Evolutionary conservation across 1,140 invertebrate species (phyloP), one percentile per base, ranked within the genome.

Genomic region (Chelonus insularis): DNA sequence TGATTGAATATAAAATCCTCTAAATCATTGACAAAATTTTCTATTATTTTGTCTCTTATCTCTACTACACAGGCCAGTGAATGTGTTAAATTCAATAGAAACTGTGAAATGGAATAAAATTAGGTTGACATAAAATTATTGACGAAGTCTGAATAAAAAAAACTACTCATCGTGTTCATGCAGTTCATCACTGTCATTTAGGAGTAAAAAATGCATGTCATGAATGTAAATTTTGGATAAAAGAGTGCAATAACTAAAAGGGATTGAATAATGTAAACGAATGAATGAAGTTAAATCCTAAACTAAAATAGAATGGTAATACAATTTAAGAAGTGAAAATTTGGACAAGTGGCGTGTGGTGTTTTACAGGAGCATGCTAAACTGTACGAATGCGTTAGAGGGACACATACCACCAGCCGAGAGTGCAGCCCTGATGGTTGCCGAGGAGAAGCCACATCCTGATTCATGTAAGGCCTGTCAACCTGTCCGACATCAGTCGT

Each of bases 311-410:
- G 76, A 78, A 72, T 71, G 75, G 74, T 43, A 34, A 82, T 78
- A 81, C 77, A n/a, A n/a, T 82, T 82, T 82, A 83, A 81, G 72
- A 82, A n/a, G 16, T 14, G 20, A 18, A 51, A 60, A 54, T 39
- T 37, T 34, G 50, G 50, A 60, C 34, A 57, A 56, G 82, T 82
- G n/a, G n/a, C 78, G 83, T 81, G 83, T 82, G 80, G 77, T 85
- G 82, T 87, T 89, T 87, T 84, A 51, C 85, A 90, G 89, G 84
- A 92, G 89, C 85, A 91, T 91, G 89, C 85, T 91, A 84, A 91
- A 91, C 86, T 91, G 89, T 84, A 89, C 91, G 78, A 92, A 91
- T 84, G 86, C 88, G 63, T 84, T 91, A 82, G 89, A 91, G 79
- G 88, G 88, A 78, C 88, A 89, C 82, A 83, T 90, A 76, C 88